Evolutionary conservation across 1,140 invertebrate species (phyloP).

Genomic region (Papilio xuthus): DNA sequence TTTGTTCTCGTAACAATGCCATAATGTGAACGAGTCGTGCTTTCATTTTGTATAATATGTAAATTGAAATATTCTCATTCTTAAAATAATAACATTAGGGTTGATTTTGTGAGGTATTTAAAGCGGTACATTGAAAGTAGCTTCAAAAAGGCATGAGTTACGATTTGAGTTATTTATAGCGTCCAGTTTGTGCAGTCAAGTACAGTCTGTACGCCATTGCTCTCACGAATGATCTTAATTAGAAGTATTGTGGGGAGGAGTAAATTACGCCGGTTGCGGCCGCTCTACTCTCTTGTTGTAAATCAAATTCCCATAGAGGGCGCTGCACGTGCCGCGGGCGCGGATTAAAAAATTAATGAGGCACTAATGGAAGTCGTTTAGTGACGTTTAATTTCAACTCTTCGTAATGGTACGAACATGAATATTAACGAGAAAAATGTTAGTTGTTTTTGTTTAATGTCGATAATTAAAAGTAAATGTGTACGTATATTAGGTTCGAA

Average conservation of each 20-base stretch:
- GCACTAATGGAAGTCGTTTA: conserved; percentile 69
- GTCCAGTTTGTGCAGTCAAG: conserved; percentile 72
- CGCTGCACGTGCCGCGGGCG: conserved; percentile 60
- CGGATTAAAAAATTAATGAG: conserved; percentile 76
- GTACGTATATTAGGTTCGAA: background rate
- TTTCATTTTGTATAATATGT: conserved; percentile 59
- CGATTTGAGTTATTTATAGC: conserved; percentile 77
- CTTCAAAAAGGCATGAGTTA: conserved; percentile 72
- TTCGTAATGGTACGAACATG: conserved; percentile 67
- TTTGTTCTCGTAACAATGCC: conserved; percentile 66
- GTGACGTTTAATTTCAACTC: conserved; percentile 70
- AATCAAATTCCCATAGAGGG: conserved; percentile 69
- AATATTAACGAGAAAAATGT: conserved; percentile 60
- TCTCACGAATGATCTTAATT: conserved; percentile 79
- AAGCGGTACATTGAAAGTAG: conserved; percentile 57
- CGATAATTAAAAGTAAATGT: background rate
- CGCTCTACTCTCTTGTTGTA: conserved; percentile 53
- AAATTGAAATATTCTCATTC: conserved; percentile 51
- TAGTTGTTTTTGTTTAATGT: conserved; percentile 18
- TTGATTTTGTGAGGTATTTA: conserved; percentile 46
- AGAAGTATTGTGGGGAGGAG: conserved; percentile 76
- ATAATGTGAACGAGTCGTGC: conserved; percentile 57
- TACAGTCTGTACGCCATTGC: conserved; percentile 70
- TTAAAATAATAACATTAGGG: conserved; percentile 49
- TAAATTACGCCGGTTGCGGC: conserved; percentile 71